Evolutionary conservation across 2,888 invertebrate species (phyloP).

Genomic region (Saturnia japonica): DNA sequence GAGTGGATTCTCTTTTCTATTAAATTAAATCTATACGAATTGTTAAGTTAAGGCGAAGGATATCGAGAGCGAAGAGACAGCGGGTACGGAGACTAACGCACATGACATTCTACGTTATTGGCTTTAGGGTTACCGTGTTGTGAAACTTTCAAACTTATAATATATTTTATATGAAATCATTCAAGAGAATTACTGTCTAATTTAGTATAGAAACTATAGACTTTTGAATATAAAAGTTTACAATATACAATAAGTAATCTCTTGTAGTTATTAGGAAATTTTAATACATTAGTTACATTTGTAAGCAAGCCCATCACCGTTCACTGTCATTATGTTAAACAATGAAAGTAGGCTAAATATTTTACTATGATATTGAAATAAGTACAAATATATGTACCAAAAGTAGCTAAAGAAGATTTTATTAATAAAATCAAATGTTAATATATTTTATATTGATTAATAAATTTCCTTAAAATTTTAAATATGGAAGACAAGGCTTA

Average conservation of each 20-base stretch:
- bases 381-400: neutral
- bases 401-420: neutral
- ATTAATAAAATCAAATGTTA: neutral
- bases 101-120: neutral
- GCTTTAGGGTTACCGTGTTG: neutral
- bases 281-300: neutral
- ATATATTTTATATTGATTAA: too few relatives aligned
- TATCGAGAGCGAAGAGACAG: neutral
- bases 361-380: neutral
- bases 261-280: neutral
- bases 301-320: neutral
- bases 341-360: neutral
- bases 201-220: neutral
- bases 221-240: neutral
- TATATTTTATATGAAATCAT: neutral
- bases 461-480: too few relatives aligned
- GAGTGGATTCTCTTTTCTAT: neutral
- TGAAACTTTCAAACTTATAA: neutral
- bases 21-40: neutral
- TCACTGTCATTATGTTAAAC: neutral
- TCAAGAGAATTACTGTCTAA: neutral
- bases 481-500: too few relatives aligned
- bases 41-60: neutral
- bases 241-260: neutral
- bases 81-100: neutral